Evolutionary conservation across 2,113 vertebrate species (phyloP), one percentile per base, ranked within the genome.

Genomic region (Geococcyx californianus): DNA sequence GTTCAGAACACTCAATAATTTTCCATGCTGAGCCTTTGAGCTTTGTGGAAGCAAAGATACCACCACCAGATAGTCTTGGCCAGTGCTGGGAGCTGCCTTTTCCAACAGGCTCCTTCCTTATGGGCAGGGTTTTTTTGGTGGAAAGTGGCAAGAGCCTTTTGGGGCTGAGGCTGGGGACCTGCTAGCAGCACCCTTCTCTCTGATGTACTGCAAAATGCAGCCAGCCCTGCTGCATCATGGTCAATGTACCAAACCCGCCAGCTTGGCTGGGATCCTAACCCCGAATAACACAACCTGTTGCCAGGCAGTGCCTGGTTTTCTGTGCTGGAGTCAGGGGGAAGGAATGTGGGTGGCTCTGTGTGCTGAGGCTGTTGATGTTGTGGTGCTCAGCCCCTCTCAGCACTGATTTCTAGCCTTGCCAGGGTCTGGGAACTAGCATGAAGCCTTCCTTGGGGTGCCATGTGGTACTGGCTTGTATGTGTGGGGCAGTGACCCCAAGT

Each of bases 401-500:
- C 4, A 1, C 26, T 59, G 76, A 73, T 19, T 38, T 45, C 52
- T 55, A 69, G 34, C 29, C 38, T 80, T 1, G 3, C 17, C 21
- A 5, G n/a, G 15, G 9, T 7, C 23, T 87, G 40, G 64, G 31
- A 91, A 56, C 21, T 10, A 69, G n/a, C 49, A 66, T 1, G 1
- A 69, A n/a, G 36, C 17, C 45, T 92, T 90, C 19, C 25, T 8
- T 0, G 0, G 31, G 40, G 44, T 67, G 33, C 33, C 28, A 40
- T n/a, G 29, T 81, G 17, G 44, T 74, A 47, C 1, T 0, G 2
- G 11, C 44, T 87, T 58, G 60, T 54, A 52, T 56, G 38, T 0
- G 2, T 0, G 0, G 20, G 19, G 66, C 88, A 76, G 7, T 66
- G 59, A 54, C 11, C 17, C 42, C 1, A 0, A 14, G 7, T 0